Evolutionary conservation across 2,797 vertebrate species (phyloP).

Genomic region (Aeoliscus strigatus): DNA sequence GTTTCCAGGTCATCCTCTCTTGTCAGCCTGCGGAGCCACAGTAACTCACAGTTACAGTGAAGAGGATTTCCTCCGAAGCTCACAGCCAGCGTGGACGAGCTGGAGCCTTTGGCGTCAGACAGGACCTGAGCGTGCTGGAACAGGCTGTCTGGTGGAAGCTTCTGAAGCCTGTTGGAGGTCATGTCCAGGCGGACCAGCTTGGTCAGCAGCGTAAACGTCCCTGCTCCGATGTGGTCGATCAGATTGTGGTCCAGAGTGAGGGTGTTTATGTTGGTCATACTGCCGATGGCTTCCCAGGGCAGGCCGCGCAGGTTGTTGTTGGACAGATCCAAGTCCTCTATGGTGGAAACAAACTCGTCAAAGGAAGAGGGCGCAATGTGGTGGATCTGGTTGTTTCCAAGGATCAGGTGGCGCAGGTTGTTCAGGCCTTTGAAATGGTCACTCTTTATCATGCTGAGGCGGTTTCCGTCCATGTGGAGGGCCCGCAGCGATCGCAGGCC

Average conservation of each 20-base stretch:
- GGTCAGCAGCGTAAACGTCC: conserved; percentile 86
- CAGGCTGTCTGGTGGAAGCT: conserved; percentile 85
- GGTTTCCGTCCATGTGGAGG: conserved; percentile 93
- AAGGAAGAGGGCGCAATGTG: conserved; percentile 81
- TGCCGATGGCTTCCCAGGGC: conserved; percentile 91
- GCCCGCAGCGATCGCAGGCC: conserved; percentile 87
- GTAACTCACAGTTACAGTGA: conserved; percentile 92
- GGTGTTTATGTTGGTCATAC: conserved; percentile 91
- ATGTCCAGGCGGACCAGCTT: conserved; percentile 90
- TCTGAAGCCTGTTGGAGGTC: conserved; percentile 91
- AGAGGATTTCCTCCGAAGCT: conserved; percentile 92
- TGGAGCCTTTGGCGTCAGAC: conserved; percentile 70
- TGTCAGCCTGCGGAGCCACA: conserved; percentile 87
- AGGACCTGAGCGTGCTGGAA: conserved; percentile 85
- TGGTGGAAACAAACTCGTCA: conserved; percentile 85
- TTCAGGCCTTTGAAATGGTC: conserved; percentile 87
- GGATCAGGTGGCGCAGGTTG: conserved; percentile 90
- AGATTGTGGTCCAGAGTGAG: conserved; percentile 94
- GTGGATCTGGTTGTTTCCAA: conserved; percentile 93
- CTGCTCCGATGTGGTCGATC: conserved; percentile 84
- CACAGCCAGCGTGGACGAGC: conserved; percentile 78
- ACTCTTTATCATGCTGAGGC: conserved; percentile 78
- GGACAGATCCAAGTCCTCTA: conserved; percentile 93
- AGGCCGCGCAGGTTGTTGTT: conserved; percentile 89
- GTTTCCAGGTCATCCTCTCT: conserved; percentile 90